Percentiles rank a stretch among this genome's conserved stretches.
Evolutionary conservation across 2,113 vertebrate genomes (phyloP).

Genomic region (Paralichthys olivaceus): DNA sequence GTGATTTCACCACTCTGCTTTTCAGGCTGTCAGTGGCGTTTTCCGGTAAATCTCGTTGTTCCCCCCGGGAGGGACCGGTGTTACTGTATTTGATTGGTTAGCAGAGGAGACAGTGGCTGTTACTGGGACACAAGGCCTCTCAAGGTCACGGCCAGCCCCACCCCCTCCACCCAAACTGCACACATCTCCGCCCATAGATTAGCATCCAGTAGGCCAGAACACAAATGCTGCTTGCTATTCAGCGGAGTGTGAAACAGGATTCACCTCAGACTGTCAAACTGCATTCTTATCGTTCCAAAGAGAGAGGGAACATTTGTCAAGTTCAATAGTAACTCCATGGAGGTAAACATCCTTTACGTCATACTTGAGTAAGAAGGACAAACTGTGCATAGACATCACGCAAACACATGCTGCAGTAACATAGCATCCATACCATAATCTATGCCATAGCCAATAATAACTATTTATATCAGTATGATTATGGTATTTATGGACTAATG

Average conservation of each 20-base stretch:
- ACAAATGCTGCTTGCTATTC: conserved; percentile 36
- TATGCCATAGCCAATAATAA: too few species aligned
- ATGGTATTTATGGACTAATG: background rate
- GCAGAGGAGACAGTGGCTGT: conserved; percentile 28
- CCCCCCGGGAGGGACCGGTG: conserved; percentile 30
- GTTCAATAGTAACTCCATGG: conserved; percentile 56
- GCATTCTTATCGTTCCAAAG: conserved; percentile 64
- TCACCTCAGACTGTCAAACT: conserved; percentile 52
- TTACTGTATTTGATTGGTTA: conserved; percentile 46
- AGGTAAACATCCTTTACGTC: background rate
- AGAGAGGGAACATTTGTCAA: conserved; percentile 37
- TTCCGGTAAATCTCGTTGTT: conserved; percentile 58
- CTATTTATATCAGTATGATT: background rate
- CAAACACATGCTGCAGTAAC: background rate
- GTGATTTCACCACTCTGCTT: conserved; percentile 54
- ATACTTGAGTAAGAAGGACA: background rate
- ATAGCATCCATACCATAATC: background rate
- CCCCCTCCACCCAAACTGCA: background rate
- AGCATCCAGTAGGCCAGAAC: conserved; percentile 34
- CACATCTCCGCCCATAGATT: conserved; percentile 10
- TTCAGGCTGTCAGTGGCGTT: conserved; percentile 50
- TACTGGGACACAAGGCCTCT: conserved; percentile 20
- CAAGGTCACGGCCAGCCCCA: conserved; percentile 55
- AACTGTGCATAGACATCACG: background rate
- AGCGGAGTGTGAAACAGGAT: conserved; percentile 57